phyloP scores from a whole-genome alignment of 2,797 vertebrate genomes.

The Enteromius paludinosus region DNA sequence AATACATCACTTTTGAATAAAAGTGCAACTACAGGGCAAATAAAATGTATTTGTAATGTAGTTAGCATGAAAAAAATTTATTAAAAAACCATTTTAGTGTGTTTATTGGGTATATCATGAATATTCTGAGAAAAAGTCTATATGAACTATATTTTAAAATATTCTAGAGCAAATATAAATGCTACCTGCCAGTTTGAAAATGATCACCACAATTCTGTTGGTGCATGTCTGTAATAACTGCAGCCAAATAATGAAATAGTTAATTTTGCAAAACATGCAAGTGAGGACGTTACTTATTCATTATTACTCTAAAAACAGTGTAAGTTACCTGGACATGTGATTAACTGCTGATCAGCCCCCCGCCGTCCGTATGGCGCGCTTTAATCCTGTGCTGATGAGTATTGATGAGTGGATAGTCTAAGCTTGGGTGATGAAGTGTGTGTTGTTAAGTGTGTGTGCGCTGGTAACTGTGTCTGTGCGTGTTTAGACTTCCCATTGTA shows the following conservation, averaged over 20 bases:
- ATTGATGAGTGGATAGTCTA: constrained; percentile 50
- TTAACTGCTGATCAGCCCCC: constrained; percentile 37
- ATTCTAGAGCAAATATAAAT: neutral
- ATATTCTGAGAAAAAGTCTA: too few species aligned
- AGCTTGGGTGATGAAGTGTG: constrained; percentile 41
- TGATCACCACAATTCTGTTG: neutral
- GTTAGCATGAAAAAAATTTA: too few species aligned
- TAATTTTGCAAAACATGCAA: neutral
- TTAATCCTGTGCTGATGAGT: constrained; percentile 53
- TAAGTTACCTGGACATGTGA: constrained; percentile 44
- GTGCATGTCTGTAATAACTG: neutral
- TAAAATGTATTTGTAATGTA: neutral
- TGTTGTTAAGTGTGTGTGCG: constrained; percentile 53
- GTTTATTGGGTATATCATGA: too few species aligned
- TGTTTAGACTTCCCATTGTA: constrained; percentile 16
- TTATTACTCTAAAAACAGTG: constrained; percentile 31
- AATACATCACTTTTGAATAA: neutral
- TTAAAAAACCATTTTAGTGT: too few species aligned
- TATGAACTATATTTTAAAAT: neutral
- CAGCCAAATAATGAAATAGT: neutral
- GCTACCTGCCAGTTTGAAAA: neutral
- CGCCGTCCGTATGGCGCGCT: constrained; percentile 18
- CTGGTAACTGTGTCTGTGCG: constrained; percentile 5
- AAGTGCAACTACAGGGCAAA: too few species aligned
- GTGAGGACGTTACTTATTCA: constrained; percentile 6